Evolutionary conservation across 2,113 vertebrate genomes (phyloP).

Genomic region (Caranx ignobilis): DNA sequence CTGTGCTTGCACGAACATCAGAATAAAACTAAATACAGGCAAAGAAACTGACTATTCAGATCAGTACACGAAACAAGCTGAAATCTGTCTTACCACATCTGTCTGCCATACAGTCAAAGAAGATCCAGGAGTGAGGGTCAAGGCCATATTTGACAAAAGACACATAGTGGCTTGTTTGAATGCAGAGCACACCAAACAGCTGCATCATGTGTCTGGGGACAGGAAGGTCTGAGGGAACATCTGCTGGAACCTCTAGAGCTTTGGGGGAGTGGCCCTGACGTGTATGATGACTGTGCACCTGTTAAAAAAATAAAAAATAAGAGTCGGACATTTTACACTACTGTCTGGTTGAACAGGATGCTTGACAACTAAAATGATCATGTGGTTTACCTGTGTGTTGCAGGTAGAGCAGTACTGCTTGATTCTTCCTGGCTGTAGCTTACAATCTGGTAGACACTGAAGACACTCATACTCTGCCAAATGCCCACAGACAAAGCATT

Average conservation of each 20-base stretch:
- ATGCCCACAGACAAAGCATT: slow-evolving; percentile 84
- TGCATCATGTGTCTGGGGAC: slow-evolving; percentile 74
- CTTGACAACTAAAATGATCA: not conserved
- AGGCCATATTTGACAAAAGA: slow-evolving; percentile 86
- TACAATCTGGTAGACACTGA: slow-evolving; percentile 82
- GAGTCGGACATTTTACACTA: not conserved
- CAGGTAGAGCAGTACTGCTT: slow-evolving; percentile 84
- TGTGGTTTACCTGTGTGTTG: slow-evolving; percentile 78
- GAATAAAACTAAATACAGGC: not conserved
- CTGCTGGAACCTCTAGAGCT: slow-evolving; percentile 55
- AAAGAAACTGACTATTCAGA: not conserved
- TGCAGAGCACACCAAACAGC: slow-evolving; percentile 87
- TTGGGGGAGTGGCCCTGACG: slow-evolving; percentile 73
- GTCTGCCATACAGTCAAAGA: slow-evolving; percentile 90
- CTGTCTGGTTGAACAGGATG: not conserved
- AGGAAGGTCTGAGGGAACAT: slow-evolving; percentile 17
- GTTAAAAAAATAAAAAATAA: slow-evolving; percentile 4
- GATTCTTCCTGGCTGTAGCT: slow-evolving; percentile 82
- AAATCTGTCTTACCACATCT: slow-evolving; percentile 76
- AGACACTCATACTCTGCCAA: slow-evolving; percentile 81
- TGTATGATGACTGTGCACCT: slow-evolving; percentile 81
- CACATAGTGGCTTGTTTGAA: slow-evolving; percentile 88
- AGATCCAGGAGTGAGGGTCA: slow-evolving; percentile 83
- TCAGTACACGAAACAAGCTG: not conserved
- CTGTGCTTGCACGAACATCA: slow-evolving; percentile 19